Conservation (phyloP, 2,113 vertebrate genomes). For the Hemiscyllium ocellatum region DNA sequence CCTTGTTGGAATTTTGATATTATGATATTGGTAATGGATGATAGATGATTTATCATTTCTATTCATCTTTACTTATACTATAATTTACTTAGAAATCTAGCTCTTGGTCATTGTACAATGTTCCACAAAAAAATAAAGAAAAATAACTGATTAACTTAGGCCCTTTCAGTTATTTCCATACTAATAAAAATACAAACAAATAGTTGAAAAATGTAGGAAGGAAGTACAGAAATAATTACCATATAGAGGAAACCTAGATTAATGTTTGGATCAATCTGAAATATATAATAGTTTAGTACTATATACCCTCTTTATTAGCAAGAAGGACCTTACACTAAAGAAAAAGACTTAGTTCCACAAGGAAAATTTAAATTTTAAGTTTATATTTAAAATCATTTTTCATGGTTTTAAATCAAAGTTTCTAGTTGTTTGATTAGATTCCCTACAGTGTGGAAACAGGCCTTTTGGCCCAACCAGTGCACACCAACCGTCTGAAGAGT, state of each 20-base stretch:
- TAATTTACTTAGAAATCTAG: background rate
- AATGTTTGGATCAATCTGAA: background rate
- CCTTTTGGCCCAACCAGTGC: too few species aligned
- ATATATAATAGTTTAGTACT: background rate
- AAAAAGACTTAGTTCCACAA: background rate
- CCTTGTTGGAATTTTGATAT: background rate
- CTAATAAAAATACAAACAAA: background rate
- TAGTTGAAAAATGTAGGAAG: background rate
- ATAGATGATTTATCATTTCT: background rate
- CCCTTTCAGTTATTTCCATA: background rate
- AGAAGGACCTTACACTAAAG: background rate
- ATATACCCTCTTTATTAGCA: background rate
- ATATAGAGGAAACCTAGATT: background rate
- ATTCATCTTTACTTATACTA: background rate
- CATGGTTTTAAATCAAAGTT: background rate
- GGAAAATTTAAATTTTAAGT: background rate
- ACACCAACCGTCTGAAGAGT: too few species aligned
- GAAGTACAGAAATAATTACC: background rate
- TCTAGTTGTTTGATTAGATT: too few species aligned
- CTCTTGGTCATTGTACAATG: background rate
- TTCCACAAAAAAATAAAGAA: too few species aligned
- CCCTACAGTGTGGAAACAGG: too few species aligned
- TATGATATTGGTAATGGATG: background rate
- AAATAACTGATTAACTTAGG: too few species aligned
- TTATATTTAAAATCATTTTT: background rate